Base-by-base conservation (phyloP, 2,113 vertebrate species). In the Typhlomys cinereus region DNA sequence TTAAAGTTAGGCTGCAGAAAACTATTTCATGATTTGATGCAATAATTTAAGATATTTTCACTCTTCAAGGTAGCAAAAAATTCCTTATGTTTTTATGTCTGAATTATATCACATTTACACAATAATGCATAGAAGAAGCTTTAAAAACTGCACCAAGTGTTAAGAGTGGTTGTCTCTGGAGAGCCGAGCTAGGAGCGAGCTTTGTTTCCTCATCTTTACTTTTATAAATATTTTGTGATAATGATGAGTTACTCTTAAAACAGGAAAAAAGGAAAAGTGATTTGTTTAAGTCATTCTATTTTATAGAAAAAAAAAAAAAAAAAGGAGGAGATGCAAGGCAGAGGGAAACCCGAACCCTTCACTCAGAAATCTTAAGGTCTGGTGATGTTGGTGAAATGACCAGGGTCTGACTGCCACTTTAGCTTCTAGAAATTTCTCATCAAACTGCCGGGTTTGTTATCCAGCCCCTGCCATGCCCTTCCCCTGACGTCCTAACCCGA, bases 231-330 rank as follows among this genome's bases (percentile, higher is more conserved):
- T 46, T 46, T 70, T 84, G 59, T 64, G 41, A 46, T 17, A 23
- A 67, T 11, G 8, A 62, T 57, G 36, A 8, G 89, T 86, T 93
- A 67, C 64, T 93, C 44, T 79, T 76, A 87, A 61, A n/a, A 44
- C 27, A 9, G 80, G 46, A 20, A 52, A 69, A 25, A 44, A 10
- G 20, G 20, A 34, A 93, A 36, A 36, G 81, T 3, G 48, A 0
- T 12, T 91, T 18, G 71, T 0, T n/a, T 15, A 31, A 61, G 4
- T 75, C 48, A 54, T 12, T 29, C 20, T 48, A 50, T 61, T n/a
- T n/a, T n/a, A n/a, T n/a, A n/a, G n/a, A n/a, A n/a, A n/a, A n/a
- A n/a, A 36, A 46, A 36, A 31, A 52, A 46, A 31, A 54, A 73
- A 23, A 25, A 31, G 70, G 7, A 1, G 34, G 44, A 48, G n/a